Percentiles rank a stretch among this genome's conserved stretches.
Conservation (phyloP, 1,140 invertebrate species). For the Lepidotrigona ventralis region DNA sequence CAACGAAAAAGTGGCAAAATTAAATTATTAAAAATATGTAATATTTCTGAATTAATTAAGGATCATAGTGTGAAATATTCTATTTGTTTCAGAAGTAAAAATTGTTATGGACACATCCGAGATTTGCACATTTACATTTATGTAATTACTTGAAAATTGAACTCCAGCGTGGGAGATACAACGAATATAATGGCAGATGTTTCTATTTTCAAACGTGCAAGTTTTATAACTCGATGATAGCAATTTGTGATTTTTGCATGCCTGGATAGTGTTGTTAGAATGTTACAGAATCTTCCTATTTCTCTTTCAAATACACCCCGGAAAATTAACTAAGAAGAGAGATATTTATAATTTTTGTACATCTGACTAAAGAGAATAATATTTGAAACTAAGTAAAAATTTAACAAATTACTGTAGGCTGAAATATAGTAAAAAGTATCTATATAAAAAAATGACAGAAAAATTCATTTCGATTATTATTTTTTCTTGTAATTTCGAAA, state of each 20-base stretch:
- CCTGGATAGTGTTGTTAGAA: too few relatives aligned
- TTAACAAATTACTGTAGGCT: too few relatives aligned
- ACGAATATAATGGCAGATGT: neutral
- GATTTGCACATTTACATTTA: neutral
- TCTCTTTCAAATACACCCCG: too few relatives aligned
- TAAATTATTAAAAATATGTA: neutral
- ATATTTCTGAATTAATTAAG: neutral
- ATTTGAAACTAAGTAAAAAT: too few relatives aligned
- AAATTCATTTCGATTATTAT: too few relatives aligned
- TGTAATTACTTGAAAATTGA: conserved; percentile 1
- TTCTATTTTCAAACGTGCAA: conserved; percentile 1
- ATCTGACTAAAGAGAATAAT: neutral
- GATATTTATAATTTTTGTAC: neutral
- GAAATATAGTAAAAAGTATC: too few relatives aligned
- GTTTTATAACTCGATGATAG: neutral
- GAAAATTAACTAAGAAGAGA: neutral
- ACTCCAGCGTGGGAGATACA: neutral
- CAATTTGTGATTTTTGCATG: neutral
- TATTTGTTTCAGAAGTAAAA: neutral
- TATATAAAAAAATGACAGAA: too few relatives aligned
- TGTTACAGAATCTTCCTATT: neutral
- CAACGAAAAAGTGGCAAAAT: neutral
- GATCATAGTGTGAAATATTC: neutral
- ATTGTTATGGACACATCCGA: neutral
- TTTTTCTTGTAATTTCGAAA: too few relatives aligned